Percentiles rank a stretch among this genome's conserved stretches.
phyloP scores from a whole-genome alignment of 2,888 invertebrate species.

The Sycophila texana region DNA sequence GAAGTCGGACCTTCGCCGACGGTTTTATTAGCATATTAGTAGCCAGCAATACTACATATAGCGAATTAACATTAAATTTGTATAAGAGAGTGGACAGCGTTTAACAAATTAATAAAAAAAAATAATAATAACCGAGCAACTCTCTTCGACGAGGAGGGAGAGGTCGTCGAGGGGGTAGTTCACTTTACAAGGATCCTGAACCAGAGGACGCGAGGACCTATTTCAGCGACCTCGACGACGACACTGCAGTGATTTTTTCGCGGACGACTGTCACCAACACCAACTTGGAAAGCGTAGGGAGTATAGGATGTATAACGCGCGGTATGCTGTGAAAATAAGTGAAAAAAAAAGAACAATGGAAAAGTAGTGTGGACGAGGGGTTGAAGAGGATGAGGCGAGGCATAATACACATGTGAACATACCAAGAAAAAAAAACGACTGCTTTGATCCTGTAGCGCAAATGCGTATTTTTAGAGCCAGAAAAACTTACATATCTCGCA shows the following conservation, averaged over 20 bases:
- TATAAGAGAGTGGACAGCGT: too few relatives aligned
- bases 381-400: neutral
- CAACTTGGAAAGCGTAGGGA: neutral
- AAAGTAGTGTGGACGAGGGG: too few relatives aligned
- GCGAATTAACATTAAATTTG: too few relatives aligned
- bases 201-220: neutral
- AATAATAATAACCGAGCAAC: neutral
- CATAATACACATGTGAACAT: neutral
- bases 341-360: too few relatives aligned
- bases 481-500: constrained; percentile 50
- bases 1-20: too few relatives aligned
- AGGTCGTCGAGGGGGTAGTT: constrained; percentile 10
- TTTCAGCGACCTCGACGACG: constrained; percentile 12
- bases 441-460: constrained; percentile 36
- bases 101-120: neutral
- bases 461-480: constrained; percentile 40
- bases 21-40: too few relatives aligned
- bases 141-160: neutral
- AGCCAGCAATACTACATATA: too few relatives aligned
- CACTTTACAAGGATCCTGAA: neutral
- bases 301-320: too few relatives aligned
- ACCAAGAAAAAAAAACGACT: constrained; percentile 10
- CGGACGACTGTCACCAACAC: constrained; percentile 28
- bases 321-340: too few relatives aligned
- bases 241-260: constrained; percentile 18